A percentile compares a stretch with the other conserved stretches of the same genome.
phyloP scores from a whole-genome alignment of 2,888 invertebrate species.

The Gryllus longicercus region DNA sequence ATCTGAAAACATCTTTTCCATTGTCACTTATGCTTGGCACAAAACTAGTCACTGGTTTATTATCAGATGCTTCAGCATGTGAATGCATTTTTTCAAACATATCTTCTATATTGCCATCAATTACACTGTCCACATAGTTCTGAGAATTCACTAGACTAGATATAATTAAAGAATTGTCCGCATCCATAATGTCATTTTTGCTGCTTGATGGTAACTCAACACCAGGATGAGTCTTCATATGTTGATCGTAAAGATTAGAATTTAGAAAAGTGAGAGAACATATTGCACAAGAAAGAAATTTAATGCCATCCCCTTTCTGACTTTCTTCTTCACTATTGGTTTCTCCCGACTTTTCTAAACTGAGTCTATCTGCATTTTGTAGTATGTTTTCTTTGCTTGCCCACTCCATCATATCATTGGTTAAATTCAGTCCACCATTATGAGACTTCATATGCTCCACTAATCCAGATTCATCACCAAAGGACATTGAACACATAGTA shows the following conservation, averaged over 20 bases:
- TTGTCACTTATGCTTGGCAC: slow-evolving; percentile 19
- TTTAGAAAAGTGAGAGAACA: slow-evolving; percentile 51
- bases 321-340: background rate
- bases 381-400: background rate
- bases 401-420: slow-evolving; percentile 3
- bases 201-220: background rate
- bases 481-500: slow-evolving; percentile 20
- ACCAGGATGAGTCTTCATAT: slow-evolving; percentile 48
- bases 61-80: slow-evolving; percentile 4
- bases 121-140: slow-evolving; percentile 21
- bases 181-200: slow-evolving; percentile 34
- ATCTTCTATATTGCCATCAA: slow-evolving; percentile 31
- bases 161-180: background rate
- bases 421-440: background rate
- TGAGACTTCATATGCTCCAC: slow-evolving; percentile 31
- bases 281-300: slow-evolving; percentile 50
- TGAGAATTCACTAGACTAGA: background rate
- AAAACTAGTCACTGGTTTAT: background rate
- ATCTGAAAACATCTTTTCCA: slow-evolving; percentile 27
- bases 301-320: slow-evolving; percentile 42
- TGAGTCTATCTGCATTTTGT: background rate
- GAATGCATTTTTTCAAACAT: slow-evolving; percentile 32
- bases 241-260: slow-evolving; percentile 49
- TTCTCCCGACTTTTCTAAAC: background rate
- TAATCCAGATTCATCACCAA: background rate